These are phyloP conservation scores for Eupithecia vulgata DNA, from an alignment of 2,888 invertebrate genomes.

Conservation along the genomic window DNA sequence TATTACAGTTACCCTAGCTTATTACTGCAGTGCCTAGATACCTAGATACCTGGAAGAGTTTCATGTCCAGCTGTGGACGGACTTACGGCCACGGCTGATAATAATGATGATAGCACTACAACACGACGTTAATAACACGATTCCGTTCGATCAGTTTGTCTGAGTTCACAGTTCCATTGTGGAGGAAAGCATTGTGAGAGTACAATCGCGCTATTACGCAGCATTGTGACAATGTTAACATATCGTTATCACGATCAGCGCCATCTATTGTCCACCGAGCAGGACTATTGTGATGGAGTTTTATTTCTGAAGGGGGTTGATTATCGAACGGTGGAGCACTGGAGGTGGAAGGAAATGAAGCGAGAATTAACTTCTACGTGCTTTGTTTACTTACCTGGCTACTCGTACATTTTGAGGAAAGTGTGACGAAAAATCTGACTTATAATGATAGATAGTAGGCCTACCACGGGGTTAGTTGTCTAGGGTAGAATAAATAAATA, in stretches of 20 bases:
- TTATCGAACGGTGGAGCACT: constrained; percentile 23
- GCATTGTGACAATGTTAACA: constrained; percentile 83
- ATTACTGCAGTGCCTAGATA: too few species aligned
- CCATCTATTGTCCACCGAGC: constrained; percentile 79
- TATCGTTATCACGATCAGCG: constrained; percentile 83
- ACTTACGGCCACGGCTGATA: neutral
- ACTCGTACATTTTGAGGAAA: neutral
- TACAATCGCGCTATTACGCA: constrained; percentile 82
- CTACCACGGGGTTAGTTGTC: too few species aligned
- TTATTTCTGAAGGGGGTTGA: constrained; percentile 58
- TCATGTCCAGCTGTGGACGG: too few species aligned
- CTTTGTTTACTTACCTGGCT: neutral
- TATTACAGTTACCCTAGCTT: too few species aligned
- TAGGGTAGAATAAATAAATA: too few species aligned
- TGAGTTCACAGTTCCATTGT: constrained; percentile 77
- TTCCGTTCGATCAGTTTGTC: constrained; percentile 68
- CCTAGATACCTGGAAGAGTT: too few species aligned
- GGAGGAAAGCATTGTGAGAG: constrained; percentile 80
- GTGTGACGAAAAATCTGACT: neutral
- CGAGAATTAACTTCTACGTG: neutral
- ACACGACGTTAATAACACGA: constrained; percentile 34
- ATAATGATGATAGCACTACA: constrained; percentile 18
- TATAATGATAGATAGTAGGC: neutral
- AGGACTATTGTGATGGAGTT: constrained; percentile 68
- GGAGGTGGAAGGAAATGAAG: neutral